phyloP scores from a whole-genome alignment of 2,888 invertebrate species.

The Lepidocyrtinus sp. region DNA sequence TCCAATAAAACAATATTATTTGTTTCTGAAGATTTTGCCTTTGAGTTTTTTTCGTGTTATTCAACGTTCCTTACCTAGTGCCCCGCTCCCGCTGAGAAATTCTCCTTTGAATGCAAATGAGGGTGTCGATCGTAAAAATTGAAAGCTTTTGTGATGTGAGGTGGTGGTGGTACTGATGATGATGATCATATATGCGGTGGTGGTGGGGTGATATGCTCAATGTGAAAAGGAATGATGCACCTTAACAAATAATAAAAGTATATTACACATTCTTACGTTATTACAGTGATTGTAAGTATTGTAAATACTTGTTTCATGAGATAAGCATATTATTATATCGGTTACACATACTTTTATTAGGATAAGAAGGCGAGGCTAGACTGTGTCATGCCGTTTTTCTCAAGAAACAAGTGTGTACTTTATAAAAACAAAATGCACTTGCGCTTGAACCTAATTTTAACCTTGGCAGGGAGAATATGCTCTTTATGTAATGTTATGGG shows the following conservation, averaged over 20 bases:
- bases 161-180: no score
- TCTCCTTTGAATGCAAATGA: slow-evolving; percentile 42
- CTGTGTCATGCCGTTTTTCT: slow-evolving; percentile 21
- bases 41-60: background rate
- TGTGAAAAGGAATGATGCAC: background rate
- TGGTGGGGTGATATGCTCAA: background rate
- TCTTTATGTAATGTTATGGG: slow-evolving; percentile 26
- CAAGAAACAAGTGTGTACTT: slow-evolving; percentile 23
- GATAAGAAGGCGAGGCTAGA: slow-evolving; percentile 13
- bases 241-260: slow-evolving; percentile 1
- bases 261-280: background rate
- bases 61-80: slow-evolving; percentile 11
- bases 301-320: no score
- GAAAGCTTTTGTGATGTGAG: slow-evolving; percentile 21
- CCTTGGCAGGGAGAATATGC: background rate
- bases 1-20: background rate
- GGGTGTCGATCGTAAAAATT: slow-evolving; percentile 43
- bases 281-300: background rate
- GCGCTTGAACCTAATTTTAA: slow-evolving; percentile 19
- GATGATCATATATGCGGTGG: background rate
- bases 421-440: slow-evolving; percentile 16
- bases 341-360: slow-evolving; percentile 12
- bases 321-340: slow-evolving; percentile 15
- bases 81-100: slow-evolving; percentile 32
- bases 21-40: background rate